Base-by-base conservation (phyloP, 2,113 vertebrate species). In the Pipra filicauda region DNA sequence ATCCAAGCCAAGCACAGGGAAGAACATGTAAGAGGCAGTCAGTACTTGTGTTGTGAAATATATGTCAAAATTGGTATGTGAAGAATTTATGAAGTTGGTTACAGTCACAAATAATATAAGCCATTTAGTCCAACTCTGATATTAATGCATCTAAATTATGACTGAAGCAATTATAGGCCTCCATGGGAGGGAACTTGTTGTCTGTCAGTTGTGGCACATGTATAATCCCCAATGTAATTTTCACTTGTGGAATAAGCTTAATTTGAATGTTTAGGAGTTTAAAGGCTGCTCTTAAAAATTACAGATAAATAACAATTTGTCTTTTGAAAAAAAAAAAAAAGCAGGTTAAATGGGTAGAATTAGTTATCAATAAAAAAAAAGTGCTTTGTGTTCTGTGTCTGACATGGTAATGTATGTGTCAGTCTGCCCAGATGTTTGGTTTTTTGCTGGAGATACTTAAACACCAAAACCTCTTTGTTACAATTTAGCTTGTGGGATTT, bases 11-110 rank as follows among this genome's bases (percentile, higher is more conserved):
- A 49, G 97, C 95, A 88, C 97, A 98, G 11, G 99, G 99, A 82
- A 98, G 98, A 97, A 99, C 99, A 97, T 72, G 99, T 99, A 97
- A 98, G 99, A 96, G 76, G 19, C 94, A 58, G 8, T 62, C 91
- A 58, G 11, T 76, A 15, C 37, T 85, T 83, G 9, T 71, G 52
- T 85, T 91, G n/a, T 71, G 33, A 91, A 77, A 51, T 39, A 37
- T 44, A 8, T 10, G 2, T 81, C 33, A 26, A 82, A 77, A 85
- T 2, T 24, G 3, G 5, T 59, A n/a, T 46, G 12, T 71, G 51
- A 62, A 52, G 43, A n/a, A 55, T 12, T 44, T 58, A 33, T 24
- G 58, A 57, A 52, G 41, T 48, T 39, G 19, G 4, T 65, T 75
- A 8, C 15, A 48, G 19, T 74, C 64, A 66, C 28, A 62, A 71